Evolutionary conservation across 2,888 invertebrate genomes (phyloP).

Genomic region (Stegophylla sp.): DNA sequence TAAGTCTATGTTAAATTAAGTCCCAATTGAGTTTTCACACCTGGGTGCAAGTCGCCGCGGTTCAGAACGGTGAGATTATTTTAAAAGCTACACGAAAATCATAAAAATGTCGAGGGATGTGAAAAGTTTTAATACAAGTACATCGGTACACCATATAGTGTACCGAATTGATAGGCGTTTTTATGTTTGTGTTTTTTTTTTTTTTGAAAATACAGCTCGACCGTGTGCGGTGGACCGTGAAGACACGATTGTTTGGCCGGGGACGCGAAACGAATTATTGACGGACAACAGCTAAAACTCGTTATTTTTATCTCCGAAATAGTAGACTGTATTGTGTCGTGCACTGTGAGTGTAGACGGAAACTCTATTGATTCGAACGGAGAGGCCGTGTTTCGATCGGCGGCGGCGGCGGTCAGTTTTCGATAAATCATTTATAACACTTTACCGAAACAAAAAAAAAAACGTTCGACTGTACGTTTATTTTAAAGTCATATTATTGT

Average conservation of each 20-base stretch:
- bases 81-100: neutral
- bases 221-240: neutral
- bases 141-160: too few species aligned
- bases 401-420: neutral
- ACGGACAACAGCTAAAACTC: neutral
- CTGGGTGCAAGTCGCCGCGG: neutral
- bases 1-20: constrained; percentile 2
- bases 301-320: neutral
- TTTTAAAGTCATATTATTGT: constrained; percentile 11
- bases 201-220: neutral
- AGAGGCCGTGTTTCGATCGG: too few species aligned
- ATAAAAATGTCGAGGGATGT: neutral
- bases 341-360: too few species aligned
- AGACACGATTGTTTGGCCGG: neutral
- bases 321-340: too few species aligned
- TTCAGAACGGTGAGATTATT: neutral
- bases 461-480: neutral
- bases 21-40: neutral
- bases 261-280: neutral
- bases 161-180: neutral
- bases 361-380: too few species aligned
- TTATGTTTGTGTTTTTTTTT: neutral
- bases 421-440: neutral
- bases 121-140: constrained; percentile 14
- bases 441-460: too few species aligned